Evolutionary conservation across 2,888 invertebrate species (phyloP).

Genomic region (Torymus auratus): DNA sequence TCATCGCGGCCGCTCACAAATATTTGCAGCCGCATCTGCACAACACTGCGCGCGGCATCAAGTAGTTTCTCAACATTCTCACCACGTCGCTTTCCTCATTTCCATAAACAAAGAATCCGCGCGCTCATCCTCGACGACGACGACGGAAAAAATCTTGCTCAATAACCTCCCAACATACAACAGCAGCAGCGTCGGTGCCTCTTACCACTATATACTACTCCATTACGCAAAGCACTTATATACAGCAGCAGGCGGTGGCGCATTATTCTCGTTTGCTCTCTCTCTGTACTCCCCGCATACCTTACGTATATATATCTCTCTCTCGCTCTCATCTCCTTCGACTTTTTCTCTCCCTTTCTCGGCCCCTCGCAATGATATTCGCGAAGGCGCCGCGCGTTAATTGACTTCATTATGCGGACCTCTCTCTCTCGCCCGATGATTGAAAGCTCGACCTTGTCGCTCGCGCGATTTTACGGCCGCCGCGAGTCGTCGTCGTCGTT

Average conservation of each 20-base stretch:
- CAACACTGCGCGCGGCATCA: no score
- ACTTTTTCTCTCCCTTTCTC: not conserved
- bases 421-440: conserved; percentile 31
- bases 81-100: not conserved
- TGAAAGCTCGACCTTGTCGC: conserved; percentile 17
- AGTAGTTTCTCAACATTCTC: not conserved
- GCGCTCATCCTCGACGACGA: no score
- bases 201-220: no score
- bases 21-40: not conserved
- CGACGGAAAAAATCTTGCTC: no score
- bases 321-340: not conserved
- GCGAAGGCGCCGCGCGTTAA: conserved; percentile 37
- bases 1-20: no score
- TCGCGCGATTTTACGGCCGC: no score
- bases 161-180: no score
- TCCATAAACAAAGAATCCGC: no score
- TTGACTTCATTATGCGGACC: conserved; percentile 45
- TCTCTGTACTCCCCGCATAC: not conserved
- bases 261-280: no score
- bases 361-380: not conserved
- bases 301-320: not conserved
- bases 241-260: no score
- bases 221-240: no score
- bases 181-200: no score
- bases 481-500: conserved; percentile 8